phyloP scores from a whole-genome alignment of 2,113 vertebrate genomes.

The Anser cygnoides region DNA sequence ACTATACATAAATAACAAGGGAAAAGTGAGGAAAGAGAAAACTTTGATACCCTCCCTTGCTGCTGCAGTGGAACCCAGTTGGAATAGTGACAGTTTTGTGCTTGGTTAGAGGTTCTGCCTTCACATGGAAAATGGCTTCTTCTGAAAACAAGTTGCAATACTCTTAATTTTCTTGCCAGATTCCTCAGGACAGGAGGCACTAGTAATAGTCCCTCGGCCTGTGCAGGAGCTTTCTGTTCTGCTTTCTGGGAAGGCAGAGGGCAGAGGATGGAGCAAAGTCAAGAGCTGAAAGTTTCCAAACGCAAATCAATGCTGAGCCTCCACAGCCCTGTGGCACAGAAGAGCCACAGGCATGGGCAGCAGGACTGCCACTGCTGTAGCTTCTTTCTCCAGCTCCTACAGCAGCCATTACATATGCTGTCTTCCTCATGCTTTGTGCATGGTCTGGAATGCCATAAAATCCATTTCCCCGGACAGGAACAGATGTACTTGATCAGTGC shows the following conservation, averaged over 20 bases:
- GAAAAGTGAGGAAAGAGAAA: not conserved
- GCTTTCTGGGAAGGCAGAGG: not conserved
- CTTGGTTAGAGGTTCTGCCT: not conserved
- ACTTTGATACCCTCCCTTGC: not conserved
- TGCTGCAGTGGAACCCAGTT: not conserved
- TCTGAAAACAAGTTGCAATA: not conserved
- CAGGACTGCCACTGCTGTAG: accelerated
- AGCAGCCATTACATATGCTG: not conserved
- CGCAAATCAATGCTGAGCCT: not conserved
- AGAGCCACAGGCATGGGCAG: not conserved
- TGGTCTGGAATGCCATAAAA: not conserved
- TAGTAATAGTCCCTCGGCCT: not conserved
- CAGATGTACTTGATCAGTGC: slow-evolving; percentile 23
- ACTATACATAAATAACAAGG: not conserved
- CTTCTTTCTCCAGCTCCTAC: not conserved
- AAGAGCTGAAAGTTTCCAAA: not conserved
- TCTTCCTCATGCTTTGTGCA: not conserved
- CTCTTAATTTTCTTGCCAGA: not conserved
- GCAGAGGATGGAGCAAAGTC: not conserved
- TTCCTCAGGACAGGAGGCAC: not conserved
- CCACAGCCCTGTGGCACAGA: not conserved
- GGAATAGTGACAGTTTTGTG: not conserved
- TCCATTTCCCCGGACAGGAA: not conserved
- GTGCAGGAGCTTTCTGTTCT: not conserved
- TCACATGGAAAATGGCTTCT: not conserved